Percentiles rank a stretch among this genome's conserved stretches.
Evolutionary conservation across 2,888 invertebrate genomes (phyloP).

Genomic region (Stenodema calcarata): DNA sequence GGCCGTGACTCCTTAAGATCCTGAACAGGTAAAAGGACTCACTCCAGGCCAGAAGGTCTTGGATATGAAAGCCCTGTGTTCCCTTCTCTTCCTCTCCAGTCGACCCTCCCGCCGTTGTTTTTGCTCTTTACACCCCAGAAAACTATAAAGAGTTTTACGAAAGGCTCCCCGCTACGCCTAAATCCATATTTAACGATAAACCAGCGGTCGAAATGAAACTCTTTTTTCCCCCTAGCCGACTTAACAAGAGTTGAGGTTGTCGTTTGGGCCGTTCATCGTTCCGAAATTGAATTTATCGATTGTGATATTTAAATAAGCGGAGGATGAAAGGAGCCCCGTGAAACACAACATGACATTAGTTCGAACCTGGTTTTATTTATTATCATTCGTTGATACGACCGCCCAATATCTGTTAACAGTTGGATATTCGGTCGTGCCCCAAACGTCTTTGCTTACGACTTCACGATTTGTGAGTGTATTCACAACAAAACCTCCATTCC

Average conservation of each 20-base stretch:
- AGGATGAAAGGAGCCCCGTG: not conserved
- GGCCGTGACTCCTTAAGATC: not conserved
- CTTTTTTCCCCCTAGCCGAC: not conserved
- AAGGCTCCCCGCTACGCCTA: conserved; percentile 17
- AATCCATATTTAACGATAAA: conserved; percentile 26
- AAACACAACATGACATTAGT: not conserved
- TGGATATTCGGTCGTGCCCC: too few species aligned
- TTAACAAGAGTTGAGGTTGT: not conserved
- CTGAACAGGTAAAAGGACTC: not conserved
- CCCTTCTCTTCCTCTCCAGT: not conserved
- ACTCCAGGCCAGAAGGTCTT: not conserved
- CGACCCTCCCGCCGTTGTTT: not conserved
- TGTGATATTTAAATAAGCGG: not conserved
- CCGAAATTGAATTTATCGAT: not conserved
- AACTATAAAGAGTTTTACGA: conserved; percentile 9
- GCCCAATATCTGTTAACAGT: not conserved
- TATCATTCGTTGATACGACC: not conserved
- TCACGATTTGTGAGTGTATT: not conserved
- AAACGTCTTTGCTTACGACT: too few species aligned
- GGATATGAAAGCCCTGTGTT: not conserved
- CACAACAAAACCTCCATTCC: too few species aligned
- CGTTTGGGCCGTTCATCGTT: not conserved
- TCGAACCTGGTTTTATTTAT: not conserved
- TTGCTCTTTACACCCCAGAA: conserved; percentile 25
- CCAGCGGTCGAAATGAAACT: not conserved